phyloP scores from a whole-genome alignment of 2,888 invertebrate genomes.

The Tiphia femorata region DNA sequence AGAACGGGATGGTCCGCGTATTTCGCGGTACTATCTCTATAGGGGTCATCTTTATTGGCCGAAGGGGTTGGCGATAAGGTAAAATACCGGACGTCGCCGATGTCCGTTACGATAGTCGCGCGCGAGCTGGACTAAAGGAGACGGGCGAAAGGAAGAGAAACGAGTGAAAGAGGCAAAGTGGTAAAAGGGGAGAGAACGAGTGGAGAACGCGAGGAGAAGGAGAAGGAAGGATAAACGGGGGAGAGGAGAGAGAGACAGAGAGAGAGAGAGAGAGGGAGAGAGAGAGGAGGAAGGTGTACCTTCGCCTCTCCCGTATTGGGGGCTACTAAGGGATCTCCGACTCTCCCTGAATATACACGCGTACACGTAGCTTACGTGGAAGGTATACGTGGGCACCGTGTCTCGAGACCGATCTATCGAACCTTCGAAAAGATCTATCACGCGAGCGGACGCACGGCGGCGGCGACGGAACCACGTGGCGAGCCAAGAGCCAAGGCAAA shows the following conservation, averaged over 20 bases:
- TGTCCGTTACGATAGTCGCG: constrained; percentile 48
- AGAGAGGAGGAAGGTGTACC: not conserved
- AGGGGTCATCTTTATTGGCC: constrained; percentile 59
- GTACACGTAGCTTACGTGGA: too few relatives aligned
- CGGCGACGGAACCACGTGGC: too few relatives aligned
- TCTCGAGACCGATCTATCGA: constrained; percentile 28
- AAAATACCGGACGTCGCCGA: constrained; percentile 54
- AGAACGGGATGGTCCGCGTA: constrained; percentile 51
- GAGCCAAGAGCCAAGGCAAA: too few relatives aligned
- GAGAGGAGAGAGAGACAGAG: not conserved
- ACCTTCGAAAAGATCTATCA: constrained; percentile 25
- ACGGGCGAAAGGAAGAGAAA: constrained; percentile 1
- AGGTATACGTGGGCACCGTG: constrained; percentile 21
- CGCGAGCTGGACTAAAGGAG: constrained; percentile 15
- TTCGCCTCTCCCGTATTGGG: constrained; percentile 17
- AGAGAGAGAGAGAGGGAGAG: constrained; percentile 7
- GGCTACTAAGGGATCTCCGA: constrained; percentile 32
- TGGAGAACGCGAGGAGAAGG: not conserved
- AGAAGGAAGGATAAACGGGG: not conserved
- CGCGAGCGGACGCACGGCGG: constrained; percentile 4
- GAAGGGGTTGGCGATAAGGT: constrained; percentile 57
- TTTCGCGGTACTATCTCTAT: constrained; percentile 56
- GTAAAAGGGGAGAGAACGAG: not conserved
- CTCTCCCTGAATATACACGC: constrained; percentile 3
- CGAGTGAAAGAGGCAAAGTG: not conserved